These are phyloP conservation scores for Crepidodera aurea DNA, from an alignment of 2,888 invertebrate species.

Conservation along the genomic window DNA sequence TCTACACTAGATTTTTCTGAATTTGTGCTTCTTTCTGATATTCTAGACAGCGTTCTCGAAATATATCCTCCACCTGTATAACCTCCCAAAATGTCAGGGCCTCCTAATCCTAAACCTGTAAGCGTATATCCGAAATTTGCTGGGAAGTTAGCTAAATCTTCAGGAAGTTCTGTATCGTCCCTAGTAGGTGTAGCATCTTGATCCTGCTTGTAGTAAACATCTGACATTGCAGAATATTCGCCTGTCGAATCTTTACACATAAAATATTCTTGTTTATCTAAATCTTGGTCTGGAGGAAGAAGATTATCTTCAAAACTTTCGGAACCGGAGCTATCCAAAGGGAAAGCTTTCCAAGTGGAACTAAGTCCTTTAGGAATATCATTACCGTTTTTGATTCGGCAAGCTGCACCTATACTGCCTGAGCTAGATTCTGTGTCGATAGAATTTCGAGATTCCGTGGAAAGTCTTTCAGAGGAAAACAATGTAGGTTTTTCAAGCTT, in stretches of 20 bases:
- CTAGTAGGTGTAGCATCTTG: slow-evolving; percentile 66
- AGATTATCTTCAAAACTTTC: slow-evolving; percentile 87
- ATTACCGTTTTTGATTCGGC: slow-evolving; percentile 66
- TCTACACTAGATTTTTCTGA: slow-evolving; percentile 88
- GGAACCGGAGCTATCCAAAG: slow-evolving; percentile 85
- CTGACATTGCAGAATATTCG: slow-evolving; percentile 54
- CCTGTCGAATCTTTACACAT: slow-evolving; percentile 56
- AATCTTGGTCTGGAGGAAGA: slow-evolving; percentile 77
- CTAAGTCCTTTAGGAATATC: slow-evolving; percentile 72
- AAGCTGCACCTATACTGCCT: slow-evolving; percentile 76
- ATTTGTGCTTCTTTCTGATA: slow-evolving; percentile 88
- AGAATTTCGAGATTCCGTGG: slow-evolving; percentile 75
- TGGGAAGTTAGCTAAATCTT: slow-evolving; percentile 79
- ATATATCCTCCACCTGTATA: slow-evolving; percentile 69
- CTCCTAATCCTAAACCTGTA: slow-evolving; percentile 65
- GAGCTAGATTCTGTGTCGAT: slow-evolving; percentile 80
- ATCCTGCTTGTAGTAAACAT: slow-evolving; percentile 59
- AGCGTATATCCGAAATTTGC: slow-evolving; percentile 77
- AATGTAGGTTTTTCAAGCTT: slow-evolving; percentile 56
- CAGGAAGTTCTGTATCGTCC: slow-evolving; percentile 75
- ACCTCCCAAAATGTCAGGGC: slow-evolving; percentile 71
- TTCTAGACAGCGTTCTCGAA: slow-evolving; percentile 81
- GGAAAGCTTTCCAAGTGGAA: slow-evolving; percentile 84
- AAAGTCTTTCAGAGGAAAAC: slow-evolving; percentile 56
- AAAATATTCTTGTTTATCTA: slow-evolving; percentile 60